These are phyloP conservation scores for Scylla paramamosain DNA, from an alignment of 1,140 invertebrate species.

Conservation along the genomic window DNA sequence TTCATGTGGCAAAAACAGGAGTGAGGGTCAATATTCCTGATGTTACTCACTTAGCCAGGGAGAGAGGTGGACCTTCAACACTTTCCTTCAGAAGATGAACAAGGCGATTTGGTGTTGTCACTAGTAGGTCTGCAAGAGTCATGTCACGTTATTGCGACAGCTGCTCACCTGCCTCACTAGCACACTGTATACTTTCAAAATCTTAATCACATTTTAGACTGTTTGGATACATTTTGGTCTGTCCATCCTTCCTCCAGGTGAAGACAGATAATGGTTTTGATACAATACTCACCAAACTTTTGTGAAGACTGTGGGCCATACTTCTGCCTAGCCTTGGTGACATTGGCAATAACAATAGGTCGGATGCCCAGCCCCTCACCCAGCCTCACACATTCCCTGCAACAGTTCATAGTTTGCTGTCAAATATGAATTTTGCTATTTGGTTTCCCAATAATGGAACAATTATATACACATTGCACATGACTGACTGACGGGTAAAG, in stretches of 20 bases:
- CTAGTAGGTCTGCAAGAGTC: conserved; percentile 90
- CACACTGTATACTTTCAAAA: too few relatives aligned
- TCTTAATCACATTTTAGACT: too few relatives aligned
- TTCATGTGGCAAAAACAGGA: too few relatives aligned
- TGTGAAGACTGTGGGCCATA: conserved; percentile 85
- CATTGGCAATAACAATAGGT: conserved; percentile 88
- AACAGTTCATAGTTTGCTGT: background rate
- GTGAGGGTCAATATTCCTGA: too few relatives aligned
- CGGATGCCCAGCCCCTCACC: conserved; percentile 87
- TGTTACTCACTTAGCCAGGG: conserved; percentile 86
- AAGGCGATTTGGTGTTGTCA: conserved; percentile 97
- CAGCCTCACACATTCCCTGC: conserved; percentile 88
- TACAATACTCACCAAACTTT: conserved; percentile 84
- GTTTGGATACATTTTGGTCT: too few relatives aligned
- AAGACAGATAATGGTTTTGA: background rate
- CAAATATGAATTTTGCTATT: background rate
- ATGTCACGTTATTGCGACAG: background rate
- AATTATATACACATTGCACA: background rate
- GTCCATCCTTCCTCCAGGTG: background rate
- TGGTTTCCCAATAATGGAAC: background rate
- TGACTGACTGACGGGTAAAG: background rate
- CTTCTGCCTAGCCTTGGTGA: conserved; percentile 83
- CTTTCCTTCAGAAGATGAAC: conserved; percentile 91
- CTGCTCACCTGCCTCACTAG: too few relatives aligned
- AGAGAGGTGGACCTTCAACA: conserved; percentile 86